phyloP scores from a whole-genome alignment of 53 echinoderm and acorn worm species.

The Luidia sarsii region DNA sequence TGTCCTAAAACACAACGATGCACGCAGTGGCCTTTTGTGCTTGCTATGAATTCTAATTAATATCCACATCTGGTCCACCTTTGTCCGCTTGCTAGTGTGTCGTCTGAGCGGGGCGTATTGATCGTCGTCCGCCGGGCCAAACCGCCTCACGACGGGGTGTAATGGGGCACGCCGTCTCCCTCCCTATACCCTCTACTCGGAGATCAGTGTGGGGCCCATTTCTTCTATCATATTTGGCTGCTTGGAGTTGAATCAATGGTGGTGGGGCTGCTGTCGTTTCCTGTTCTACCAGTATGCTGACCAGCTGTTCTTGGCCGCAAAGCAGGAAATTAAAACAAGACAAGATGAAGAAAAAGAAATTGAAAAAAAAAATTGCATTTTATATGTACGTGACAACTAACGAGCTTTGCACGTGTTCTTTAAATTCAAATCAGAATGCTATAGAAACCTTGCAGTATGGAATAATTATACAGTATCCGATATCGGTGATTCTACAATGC shows the following conservation, averaged over 20 bases:
- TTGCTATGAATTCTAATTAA: slow-evolving; percentile 28
- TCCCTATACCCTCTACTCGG: neutral
- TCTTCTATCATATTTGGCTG: slow-evolving; percentile 45
- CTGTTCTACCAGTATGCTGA: slow-evolving; percentile 20
- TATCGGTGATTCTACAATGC: too few species aligned
- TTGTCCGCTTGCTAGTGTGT: slow-evolving; percentile 34
- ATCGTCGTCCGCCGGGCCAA: slow-evolving; percentile 6
- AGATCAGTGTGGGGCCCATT: slow-evolving; percentile 1
- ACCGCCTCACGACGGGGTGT: slow-evolving; percentile 19
- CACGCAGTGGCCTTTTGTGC: too few species aligned
- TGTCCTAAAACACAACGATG: too few species aligned
- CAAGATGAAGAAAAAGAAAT: too few species aligned
- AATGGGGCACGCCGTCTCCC: neutral
- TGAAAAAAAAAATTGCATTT: too few species aligned
- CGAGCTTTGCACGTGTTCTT: too few species aligned
- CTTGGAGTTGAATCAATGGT: slow-evolving; percentile 3
- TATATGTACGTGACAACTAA: too few species aligned
- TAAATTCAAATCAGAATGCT: too few species aligned
- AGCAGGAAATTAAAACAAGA: slow-evolving; percentile 7
- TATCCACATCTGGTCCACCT: slow-evolving; percentile 36
- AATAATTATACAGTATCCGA: too few species aligned
- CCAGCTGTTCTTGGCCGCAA: slow-evolving; percentile 37
- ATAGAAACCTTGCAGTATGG: too few species aligned
- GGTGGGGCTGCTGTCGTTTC: slow-evolving; percentile 32
- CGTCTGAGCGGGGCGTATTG: slow-evolving; percentile 25